Percentiles rank a stretch among this genome's conserved stretches.
phyloP scores from a whole-genome alignment of 1,140 invertebrate species.

The Nomia melanderi region DNA sequence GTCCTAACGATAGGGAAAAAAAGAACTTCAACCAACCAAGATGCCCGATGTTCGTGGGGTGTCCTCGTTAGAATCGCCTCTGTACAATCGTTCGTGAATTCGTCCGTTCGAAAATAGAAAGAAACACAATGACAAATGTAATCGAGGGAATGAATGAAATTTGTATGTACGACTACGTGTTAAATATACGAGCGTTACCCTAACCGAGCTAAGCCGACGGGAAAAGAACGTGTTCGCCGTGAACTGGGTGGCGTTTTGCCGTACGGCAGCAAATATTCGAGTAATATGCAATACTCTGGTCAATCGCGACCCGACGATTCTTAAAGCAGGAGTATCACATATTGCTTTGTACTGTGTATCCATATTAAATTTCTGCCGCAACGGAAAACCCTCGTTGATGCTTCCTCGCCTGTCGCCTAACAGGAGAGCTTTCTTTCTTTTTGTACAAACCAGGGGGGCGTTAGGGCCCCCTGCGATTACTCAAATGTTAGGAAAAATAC shows the following conservation, averaged over 20 bases:
- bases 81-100: constrained; percentile 13
- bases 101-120: not conserved
- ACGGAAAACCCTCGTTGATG: constrained; percentile 26
- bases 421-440: constrained; percentile 58
- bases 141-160: constrained; percentile 3
- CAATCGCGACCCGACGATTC: constrained; percentile 21
- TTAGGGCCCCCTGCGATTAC: constrained; percentile 39
- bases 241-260: constrained; percentile 9
- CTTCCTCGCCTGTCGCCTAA: constrained; percentile 50
- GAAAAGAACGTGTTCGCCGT: constrained; percentile 36
- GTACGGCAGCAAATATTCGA: constrained; percentile 41
- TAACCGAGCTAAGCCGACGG: constrained; percentile 40
- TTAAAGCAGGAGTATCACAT: constrained; percentile 47
- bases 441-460: constrained; percentile 60
- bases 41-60: not conserved
- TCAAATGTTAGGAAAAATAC: constrained; percentile 56
- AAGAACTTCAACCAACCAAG: not conserved
- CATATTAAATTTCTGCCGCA: constrained; percentile 31
- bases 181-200: not conserved
- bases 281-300: constrained; percentile 49
- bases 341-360: constrained; percentile 61
- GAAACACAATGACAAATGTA: constrained; percentile 11
- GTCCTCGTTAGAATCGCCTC: not conserved
- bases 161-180: not conserved
- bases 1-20: not conserved